phyloP scores from a whole-genome alignment of 2,113 vertebrate species.

The Reinhardtius hippoglossoides region DNA sequence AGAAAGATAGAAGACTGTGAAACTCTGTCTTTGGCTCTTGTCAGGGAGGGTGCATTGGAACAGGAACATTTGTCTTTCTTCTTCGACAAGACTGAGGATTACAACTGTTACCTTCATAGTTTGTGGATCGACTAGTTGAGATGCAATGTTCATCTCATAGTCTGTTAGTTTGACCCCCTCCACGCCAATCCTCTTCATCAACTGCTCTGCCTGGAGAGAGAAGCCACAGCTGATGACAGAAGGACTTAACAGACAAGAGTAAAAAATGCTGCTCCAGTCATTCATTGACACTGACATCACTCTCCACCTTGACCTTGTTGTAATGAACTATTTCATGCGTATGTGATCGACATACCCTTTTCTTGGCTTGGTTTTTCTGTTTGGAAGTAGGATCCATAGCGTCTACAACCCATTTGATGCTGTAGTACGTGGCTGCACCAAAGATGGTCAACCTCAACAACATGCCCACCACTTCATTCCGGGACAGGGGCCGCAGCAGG shows the following conservation, averaged over 20 bases:
- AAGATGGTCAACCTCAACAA: constrained; percentile 83
- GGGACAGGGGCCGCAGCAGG: constrained; percentile 80
- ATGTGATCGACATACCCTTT: constrained; percentile 66
- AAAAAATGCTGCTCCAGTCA: background rate
- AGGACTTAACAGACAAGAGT: background rate
- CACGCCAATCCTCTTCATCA: constrained; percentile 85
- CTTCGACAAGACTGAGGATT: background rate
- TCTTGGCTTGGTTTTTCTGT: constrained; percentile 84
- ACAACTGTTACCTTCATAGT: constrained; percentile 78
- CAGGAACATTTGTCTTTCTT: background rate
- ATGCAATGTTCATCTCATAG: constrained; percentile 85
- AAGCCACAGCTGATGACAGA: constrained; percentile 17
- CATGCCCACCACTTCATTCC: constrained; percentile 82
- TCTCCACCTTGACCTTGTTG: background rate
- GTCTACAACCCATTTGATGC: constrained; percentile 86
- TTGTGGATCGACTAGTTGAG: constrained; percentile 83
- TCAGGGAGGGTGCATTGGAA: background rate
- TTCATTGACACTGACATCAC: background rate
- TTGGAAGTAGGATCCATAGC: constrained; percentile 84
- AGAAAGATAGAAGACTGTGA: constrained; percentile 4
- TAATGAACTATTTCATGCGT: background rate
- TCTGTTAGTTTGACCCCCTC: constrained; percentile 84
- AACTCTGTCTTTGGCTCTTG: too few relatives aligned
- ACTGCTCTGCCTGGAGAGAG: constrained; percentile 77
- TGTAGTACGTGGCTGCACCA: constrained; percentile 84